Conservation (phyloP, 2,797 vertebrate species). For the Microctenopoma lineatum region DNA sequence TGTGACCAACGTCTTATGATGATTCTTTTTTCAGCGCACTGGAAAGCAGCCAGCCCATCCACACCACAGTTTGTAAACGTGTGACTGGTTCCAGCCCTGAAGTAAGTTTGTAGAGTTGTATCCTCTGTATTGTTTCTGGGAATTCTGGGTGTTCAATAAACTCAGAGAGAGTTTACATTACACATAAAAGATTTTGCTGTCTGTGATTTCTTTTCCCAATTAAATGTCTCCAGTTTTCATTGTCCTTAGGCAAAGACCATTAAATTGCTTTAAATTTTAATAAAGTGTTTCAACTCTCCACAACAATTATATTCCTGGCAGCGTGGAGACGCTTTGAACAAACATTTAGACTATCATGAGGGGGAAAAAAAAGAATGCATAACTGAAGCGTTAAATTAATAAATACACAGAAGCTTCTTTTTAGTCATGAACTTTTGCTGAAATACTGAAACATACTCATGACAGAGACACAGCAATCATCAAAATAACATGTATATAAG, state of each 20-base stretch:
- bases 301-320: constrained; percentile 21
- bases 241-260: constrained; percentile 38
- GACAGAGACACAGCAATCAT: background rate
- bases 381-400: constrained; percentile 14
- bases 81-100: background rate
- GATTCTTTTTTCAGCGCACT: background rate
- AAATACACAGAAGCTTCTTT: background rate
- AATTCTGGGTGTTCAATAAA: constrained; percentile 9
- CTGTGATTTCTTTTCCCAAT: background rate
- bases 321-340: constrained; percentile 13
- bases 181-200: constrained; percentile 18
- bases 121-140: constrained; percentile 9
- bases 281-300: constrained; percentile 12
- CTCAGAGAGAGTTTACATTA: constrained; percentile 20
- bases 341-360: background rate
- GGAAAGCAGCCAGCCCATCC: constrained; percentile 21
- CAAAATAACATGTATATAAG: too few relatives aligned
- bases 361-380: constrained; percentile 17
- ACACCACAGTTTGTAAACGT: background rate
- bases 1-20: background rate
- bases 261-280: constrained; percentile 31
- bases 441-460: background rate
- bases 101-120: background rate
- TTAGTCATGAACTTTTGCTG: background rate
- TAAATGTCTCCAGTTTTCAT: constrained; percentile 19